Evolutionary conservation across 1,140 invertebrate genomes (phyloP), one percentile per base, ranked within the genome.

Genomic region (Theocolax elegans): DNA sequence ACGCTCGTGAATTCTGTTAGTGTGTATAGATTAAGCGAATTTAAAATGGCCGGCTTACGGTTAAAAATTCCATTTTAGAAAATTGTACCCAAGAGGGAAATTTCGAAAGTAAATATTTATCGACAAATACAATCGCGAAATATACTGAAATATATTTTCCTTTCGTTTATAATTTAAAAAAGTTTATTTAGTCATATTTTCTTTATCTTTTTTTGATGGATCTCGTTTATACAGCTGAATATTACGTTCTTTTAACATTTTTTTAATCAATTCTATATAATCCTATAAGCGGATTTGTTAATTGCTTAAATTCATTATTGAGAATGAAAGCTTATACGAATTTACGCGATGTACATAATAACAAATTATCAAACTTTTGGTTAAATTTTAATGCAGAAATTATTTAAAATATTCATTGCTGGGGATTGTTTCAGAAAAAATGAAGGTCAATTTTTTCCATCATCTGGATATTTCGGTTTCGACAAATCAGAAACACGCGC

Each of bases 31-130:
- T 49, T 42, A 53, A 60, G 12, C 13, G 17, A 68, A 75, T 78
- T 66, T 70, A 77, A 82, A 81, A 82, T 83, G 78, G 79, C 74
- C 69, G 73, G 72, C 71, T 46, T 29, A 1, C 10, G 4, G 19
- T 56, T 65, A 15, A 6, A 44, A 54, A 66, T n/a, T 44, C 25
- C 25, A 19, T 46, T 44, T 42, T 13, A 8, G 17, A 64, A 40
- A 0, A 40, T 46, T 46, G 1, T 46, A 8, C 23, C 13, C 3
- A 6, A 2, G 13, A 27, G 31, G 19, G 19, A 44, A 44, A 54
- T 44, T 54, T 44, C 3, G 10, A 53, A 65, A 42, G 23, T n/a
- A 53, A 40, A 65, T 42, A 42, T 65, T 54, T 66, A 46, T 15
- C 9, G 9, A 29, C 9, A 60, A 60, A 63, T 48, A 48, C n/a